Base-by-base conservation (phyloP, 2,797 vertebrate genomes). In the Apogon talboti region DNA sequence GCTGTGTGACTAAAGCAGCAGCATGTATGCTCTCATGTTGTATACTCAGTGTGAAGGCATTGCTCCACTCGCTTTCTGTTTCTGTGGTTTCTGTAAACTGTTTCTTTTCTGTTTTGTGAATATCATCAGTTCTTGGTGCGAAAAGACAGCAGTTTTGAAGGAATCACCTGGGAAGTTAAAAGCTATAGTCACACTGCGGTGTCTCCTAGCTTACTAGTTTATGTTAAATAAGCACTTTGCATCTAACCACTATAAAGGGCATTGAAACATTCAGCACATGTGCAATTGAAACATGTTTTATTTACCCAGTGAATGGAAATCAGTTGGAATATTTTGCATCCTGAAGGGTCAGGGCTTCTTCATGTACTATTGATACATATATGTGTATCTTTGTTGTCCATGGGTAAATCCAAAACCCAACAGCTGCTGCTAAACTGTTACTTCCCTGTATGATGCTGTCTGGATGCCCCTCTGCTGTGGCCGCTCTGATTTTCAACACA, bases 201-300 rank as follows among this genome's bases (percentile, higher is more conserved):
- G 71, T 87, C 84, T 84, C 81, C 75, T 71, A 71, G 81, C 86
- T 84, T 88, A 78, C 58, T 85, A 86, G 81, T 89, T 87, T 90
- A 82, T 87, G 84, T 90, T 91, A 80, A 86, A 93, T 91, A 92
- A 93, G 94, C 93, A 94, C 94, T 94, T 93, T 93, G 89, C 88
- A 92, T 93, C 89, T 90, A 92, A 94, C 91, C 91, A 93, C 93
- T 94, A 92, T 91, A 92, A 92, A 92, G 93, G 93, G 93, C 93
- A 94, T 94, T 94, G 90, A 91, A 91, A 91, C 91, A 88, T 91
- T 91, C 83, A 86, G 87, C 87, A 91, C 87, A 87, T 77, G 86
- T 91, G 86, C 83, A 91, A 85, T 74, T 83, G 78, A 89, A 78
- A 78, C 86, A 83, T 87, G 72, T 85, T 88, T 89, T 88, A 83